These are phyloP conservation scores for Gnathonemus echidnorhynchus DNA, from an alignment of 2,113 vertebrate genomes.

Conservation along the genomic window DNA sequence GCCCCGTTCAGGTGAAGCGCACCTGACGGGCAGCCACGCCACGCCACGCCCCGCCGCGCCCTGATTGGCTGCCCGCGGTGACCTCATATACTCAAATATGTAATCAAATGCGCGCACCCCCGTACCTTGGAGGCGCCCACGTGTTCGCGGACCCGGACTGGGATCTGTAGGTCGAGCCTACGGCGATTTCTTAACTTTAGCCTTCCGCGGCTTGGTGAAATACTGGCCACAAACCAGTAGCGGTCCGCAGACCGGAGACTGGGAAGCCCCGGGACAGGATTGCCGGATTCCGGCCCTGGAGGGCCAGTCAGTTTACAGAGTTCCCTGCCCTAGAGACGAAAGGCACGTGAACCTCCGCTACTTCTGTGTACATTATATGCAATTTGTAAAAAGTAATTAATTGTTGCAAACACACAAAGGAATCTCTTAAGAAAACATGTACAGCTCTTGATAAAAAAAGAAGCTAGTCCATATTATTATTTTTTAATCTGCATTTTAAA, in stretches of 20 bases:
- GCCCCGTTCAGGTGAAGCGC: constrained; percentile 4
- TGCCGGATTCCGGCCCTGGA: not conserved
- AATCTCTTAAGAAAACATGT: not conserved
- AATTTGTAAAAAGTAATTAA: not conserved
- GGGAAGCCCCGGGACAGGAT: not conserved
- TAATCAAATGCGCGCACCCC: not conserved
- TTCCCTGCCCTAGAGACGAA: not conserved
- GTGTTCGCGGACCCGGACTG: not conserved
- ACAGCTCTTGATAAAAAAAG: not conserved
- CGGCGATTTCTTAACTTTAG: too few relatives aligned
- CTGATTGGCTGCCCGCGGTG: not conserved
- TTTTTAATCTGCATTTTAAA: not conserved
- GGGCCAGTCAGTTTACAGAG: not conserved
- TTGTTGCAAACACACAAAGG: not conserved
- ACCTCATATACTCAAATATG: not conserved
- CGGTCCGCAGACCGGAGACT: not conserved
- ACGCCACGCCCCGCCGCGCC: not conserved
- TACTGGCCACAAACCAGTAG: not conserved
- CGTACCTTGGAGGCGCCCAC: not conserved
- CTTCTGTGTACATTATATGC: not conserved
- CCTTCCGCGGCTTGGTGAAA: not conserved
- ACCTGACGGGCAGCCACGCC: not conserved
- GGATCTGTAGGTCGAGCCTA: not conserved
- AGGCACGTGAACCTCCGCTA: not conserved
- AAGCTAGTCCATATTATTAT: not conserved